Evolutionary conservation across 2,888 invertebrate genomes (phyloP), one percentile per base, ranked within the genome.

Genomic region (Copidosoma aretas): DNA sequence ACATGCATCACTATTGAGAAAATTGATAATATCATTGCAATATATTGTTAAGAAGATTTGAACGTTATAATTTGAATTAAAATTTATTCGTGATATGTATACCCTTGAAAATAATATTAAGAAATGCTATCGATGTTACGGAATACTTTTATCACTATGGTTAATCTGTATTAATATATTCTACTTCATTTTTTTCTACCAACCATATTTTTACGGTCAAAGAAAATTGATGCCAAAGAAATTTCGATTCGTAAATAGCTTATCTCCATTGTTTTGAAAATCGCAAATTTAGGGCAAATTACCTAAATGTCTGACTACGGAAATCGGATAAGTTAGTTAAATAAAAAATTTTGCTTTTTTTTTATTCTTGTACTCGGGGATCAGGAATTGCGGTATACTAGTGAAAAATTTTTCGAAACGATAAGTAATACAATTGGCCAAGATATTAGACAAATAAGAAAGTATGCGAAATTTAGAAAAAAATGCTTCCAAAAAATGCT

Each of bases 311-410:
- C 64, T 64, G 59, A 64, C 24, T 59, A 14, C 15, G 21, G 25
- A 61, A 49, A 51, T 46, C 39, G 21, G 25, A 32, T 32, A 8
- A 32, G 32, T 32, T 32, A 32, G 32, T n/a, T n/a, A n/a, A 8
- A 32, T 32, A 32, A 32, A 32, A 32, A 32, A 32, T 32, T 5
- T 8, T 8, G 4, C 32, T 32, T n/a, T 32, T 8, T 32, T 32
- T 32, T 32, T 3, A 8, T 32, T 8, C 8, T 32, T 32, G 32
- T 32, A 32, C 32, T 32, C 4, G 76, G 74, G 75, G 75, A 77
- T 78, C 71, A 77, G 76, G 77, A 78, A 78, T 75, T 79, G 79
- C 79, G 82, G 82, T 82, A 81, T n/a, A 32, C 81, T 82, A 82
- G 77, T 79, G 78, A 64, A 61, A 77, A 77, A 76, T 76, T 79